Evolutionary conservation across 2,113 vertebrate genomes (phyloP).

Genomic region (Tympanuchus pallidicinctus): DNA sequence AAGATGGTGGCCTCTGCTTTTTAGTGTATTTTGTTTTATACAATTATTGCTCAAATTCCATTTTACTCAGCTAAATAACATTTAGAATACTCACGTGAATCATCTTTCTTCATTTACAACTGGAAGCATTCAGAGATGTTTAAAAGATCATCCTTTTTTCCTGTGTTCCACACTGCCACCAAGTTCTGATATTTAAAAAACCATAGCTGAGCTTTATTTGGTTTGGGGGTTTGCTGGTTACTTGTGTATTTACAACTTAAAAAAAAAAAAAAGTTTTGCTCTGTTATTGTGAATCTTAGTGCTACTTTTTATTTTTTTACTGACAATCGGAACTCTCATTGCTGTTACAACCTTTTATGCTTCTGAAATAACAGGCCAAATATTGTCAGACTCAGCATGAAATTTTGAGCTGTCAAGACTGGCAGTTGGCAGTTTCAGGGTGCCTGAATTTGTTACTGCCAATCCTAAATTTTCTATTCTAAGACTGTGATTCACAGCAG

Average conservation of each 20-base stretch:
- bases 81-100: background rate
- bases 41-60: background rate
- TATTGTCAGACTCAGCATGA: background rate
- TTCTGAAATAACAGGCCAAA: background rate
- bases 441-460: background rate
- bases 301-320: background rate
- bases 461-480: background rate
- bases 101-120: background rate
- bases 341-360: background rate
- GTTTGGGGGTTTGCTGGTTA: background rate
- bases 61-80: background rate
- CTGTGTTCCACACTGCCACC: background rate
- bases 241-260: too few relatives aligned
- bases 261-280: background rate
- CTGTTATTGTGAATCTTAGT: background rate
- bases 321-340: background rate
- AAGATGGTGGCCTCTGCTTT: background rate
- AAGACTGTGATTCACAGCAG: background rate
- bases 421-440: background rate
- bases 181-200: background rate
- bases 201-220: background rate
- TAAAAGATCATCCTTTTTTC: background rate
- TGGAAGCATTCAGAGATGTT: background rate
- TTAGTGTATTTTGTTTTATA: background rate
- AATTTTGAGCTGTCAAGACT: background rate